Conservation (phyloP, 2,113 vertebrate species). For the Aramus guarauna region DNA sequence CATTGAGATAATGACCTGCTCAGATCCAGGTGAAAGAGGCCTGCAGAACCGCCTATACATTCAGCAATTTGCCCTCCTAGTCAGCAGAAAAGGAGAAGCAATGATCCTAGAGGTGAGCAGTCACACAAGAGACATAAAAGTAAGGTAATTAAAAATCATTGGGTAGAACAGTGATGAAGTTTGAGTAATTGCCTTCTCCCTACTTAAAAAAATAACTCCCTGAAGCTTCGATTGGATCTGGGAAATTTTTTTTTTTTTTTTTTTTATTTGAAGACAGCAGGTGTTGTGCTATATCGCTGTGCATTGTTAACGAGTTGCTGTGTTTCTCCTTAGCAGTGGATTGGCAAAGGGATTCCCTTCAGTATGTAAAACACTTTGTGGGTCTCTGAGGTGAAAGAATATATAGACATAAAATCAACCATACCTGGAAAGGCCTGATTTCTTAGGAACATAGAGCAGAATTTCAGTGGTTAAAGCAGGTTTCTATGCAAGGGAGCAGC, state of each 20-base stretch:
- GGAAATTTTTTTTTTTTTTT: background rate
- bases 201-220: constrained; percentile 43
- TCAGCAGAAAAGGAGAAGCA: background rate
- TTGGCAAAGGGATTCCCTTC: background rate
- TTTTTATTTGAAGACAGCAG: constrained; percentile 22
- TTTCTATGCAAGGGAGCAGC: background rate
- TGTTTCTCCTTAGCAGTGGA: background rate
- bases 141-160: constrained; percentile 60
- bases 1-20: background rate
- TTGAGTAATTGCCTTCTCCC: constrained; percentile 47
- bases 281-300: background rate
- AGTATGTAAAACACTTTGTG: background rate
- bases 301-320: background rate
- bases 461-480: background rate
- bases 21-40: background rate
- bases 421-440: background rate
- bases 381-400: background rate
- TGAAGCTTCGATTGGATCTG: background rate
- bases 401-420: background rate
- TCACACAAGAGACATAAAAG: constrained; percentile 45
- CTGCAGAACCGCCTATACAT: background rate
- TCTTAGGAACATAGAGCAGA: background rate
- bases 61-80: background rate
- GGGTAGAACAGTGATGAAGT: constrained; percentile 52
- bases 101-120: constrained; percentile 9